Evolutionary conservation across 1,140 invertebrate genomes (phyloP).

Genomic region (Drosophila athabasca): DNA sequence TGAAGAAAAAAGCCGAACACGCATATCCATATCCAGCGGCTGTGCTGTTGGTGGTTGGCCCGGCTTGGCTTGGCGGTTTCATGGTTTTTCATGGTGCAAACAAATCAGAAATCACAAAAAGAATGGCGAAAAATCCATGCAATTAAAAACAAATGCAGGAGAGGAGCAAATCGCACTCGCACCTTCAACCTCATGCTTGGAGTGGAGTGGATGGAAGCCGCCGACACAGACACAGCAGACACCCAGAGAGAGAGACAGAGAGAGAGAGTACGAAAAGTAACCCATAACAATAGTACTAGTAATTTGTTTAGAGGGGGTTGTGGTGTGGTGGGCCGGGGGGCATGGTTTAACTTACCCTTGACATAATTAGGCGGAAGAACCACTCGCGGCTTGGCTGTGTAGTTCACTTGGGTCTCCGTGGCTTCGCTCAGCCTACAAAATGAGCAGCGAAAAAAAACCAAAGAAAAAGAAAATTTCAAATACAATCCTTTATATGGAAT

Average conservation of each 20-base stretch:
- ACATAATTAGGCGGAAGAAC: conserved; percentile 89
- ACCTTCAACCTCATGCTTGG: too few relatives aligned
- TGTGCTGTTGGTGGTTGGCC: conserved; percentile 5
- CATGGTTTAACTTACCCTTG: conserved; percentile 86
- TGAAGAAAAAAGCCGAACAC: conserved; percentile 60
- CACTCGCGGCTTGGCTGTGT: conserved; percentile 87
- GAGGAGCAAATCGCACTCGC: not conserved
- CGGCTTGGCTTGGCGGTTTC: too few relatives aligned
- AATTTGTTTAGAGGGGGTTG: conserved; percentile 1
- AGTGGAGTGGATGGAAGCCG: too few relatives aligned
- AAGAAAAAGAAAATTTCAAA: conserved; percentile 44
- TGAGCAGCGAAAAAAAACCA: conserved; percentile 38
- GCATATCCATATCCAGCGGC: conserved; percentile 60
- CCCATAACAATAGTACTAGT: conserved; percentile 23
- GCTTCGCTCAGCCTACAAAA: conserved; percentile 80
- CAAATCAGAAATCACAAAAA: conserved; percentile 56
- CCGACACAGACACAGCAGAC: conserved; percentile 25
- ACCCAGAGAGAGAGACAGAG: conserved; percentile 6
- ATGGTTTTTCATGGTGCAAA: conserved; percentile 32
- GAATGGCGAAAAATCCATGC: conserved; percentile 36
- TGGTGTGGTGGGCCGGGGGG: not conserved
- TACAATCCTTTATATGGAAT: conserved; percentile 24
- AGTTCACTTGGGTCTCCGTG: conserved; percentile 86
- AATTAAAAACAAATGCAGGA: conserved; percentile 58
- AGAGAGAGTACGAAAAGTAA: conserved; percentile 1